These are phyloP conservation scores for Siphlonurus alternatus DNA, from an alignment of 2,888 invertebrate genomes.

Conservation along the genomic window DNA sequence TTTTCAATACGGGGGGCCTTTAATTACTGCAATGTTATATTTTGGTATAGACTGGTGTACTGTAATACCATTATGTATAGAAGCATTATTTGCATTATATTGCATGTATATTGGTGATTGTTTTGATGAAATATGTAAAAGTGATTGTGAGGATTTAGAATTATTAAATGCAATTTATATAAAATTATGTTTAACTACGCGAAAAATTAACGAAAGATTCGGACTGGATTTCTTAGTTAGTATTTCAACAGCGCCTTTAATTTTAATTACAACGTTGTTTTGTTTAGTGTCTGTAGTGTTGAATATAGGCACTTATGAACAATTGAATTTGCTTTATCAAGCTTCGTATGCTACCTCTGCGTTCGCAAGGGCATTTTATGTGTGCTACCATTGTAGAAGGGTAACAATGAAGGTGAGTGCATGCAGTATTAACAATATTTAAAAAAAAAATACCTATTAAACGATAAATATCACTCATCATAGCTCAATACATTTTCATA, in stretches of 20 bases:
- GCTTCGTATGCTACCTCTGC: neutral
- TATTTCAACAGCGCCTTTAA: neutral
- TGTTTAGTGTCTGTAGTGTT: neutral
- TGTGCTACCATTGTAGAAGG: neutral
- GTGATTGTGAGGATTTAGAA: neutral
- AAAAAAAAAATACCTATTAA: no score
- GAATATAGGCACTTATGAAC: neutral
- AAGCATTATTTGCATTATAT: neutral
- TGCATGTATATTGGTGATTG: neutral
- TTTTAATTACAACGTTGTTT: neutral
- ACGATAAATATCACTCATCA: no score
- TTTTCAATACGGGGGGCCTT: neutral
- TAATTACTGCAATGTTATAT: neutral
- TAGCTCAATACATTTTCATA: no score
- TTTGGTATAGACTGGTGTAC: neutral
- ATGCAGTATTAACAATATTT: neutral
- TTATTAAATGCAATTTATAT: neutral
- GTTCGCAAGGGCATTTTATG: neutral
- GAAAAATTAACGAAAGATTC: neutral
- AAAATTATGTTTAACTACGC: neutral
- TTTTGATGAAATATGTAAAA: neutral
- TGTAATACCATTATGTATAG: neutral
- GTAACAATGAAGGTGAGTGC: neutral
- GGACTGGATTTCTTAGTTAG: neutral
- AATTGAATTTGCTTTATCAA: neutral